Conservation (phyloP, 2,797 vertebrate genomes). For the Takifugu rubripes region DNA sequence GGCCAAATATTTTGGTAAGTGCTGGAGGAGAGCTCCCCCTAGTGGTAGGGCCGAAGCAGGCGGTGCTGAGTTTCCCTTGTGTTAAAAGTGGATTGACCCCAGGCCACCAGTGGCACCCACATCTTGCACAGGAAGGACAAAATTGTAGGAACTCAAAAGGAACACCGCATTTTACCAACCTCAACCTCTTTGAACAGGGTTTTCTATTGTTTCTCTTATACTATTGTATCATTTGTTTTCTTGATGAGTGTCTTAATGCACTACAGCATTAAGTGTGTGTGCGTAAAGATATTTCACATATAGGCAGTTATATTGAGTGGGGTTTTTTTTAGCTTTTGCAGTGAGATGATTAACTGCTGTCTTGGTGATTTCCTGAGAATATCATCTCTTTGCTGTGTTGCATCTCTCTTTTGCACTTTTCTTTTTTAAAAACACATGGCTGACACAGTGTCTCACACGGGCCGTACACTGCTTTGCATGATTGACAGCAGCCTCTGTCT, state of each 20-base stretch:
- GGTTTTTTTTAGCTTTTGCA: too few relatives aligned
- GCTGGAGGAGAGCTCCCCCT: constrained; percentile 63
- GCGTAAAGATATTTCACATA: too few relatives aligned
- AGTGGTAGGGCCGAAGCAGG: constrained; percentile 45
- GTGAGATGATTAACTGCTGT: too few relatives aligned
- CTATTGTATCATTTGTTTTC: constrained; percentile 1
- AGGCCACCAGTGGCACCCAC: constrained; percentile 27
- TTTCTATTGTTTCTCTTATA: neutral
- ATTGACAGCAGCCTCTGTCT: constrained; percentile 78
- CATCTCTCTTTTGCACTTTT: constrained; percentile 1
- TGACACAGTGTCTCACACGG: constrained; percentile 39
- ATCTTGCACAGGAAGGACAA: constrained; percentile 17
- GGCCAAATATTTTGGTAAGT: constrained; percentile 92
- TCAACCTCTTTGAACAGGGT: neutral
- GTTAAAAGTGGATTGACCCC: neutral
- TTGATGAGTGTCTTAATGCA: constrained; percentile 11
- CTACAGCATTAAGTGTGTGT: neutral
- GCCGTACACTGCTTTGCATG: constrained; percentile 77
- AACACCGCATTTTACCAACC: constrained; percentile 18
- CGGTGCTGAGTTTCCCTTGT: constrained; percentile 6
- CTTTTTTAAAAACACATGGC: constrained; percentile 27
- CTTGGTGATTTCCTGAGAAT: too few relatives aligned
- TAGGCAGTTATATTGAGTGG: too few relatives aligned
- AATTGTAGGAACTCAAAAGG: neutral
- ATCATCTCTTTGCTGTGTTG: too few relatives aligned